phyloP scores from a whole-genome alignment of 2,797 vertebrate genomes.

The Phrynocephalus vlangalii region DNA sequence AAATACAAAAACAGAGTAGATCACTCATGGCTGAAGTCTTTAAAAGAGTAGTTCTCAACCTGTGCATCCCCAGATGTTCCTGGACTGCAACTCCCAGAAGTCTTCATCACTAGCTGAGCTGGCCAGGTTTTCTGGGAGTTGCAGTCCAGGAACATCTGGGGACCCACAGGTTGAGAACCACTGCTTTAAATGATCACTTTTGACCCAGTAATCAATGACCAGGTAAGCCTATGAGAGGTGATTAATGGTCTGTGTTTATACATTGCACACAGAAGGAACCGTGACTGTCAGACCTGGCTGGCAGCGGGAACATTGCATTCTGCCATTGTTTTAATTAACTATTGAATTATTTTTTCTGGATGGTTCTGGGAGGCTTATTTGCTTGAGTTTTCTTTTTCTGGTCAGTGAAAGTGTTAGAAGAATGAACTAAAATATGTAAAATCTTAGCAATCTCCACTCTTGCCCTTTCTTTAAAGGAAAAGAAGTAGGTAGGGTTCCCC shows the following conservation, averaged over 20 bases:
- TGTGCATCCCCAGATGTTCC: too few relatives aligned
- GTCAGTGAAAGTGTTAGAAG: background rate
- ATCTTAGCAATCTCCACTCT: conserved; percentile 16
- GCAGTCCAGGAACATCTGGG: too few relatives aligned
- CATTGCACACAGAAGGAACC: fast-evolving
- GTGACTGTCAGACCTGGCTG: background rate
- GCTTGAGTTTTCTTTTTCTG: background rate
- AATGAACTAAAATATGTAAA: conserved; percentile 6
- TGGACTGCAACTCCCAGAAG: too few relatives aligned
- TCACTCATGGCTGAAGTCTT: background rate
- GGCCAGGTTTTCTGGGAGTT: too few relatives aligned
- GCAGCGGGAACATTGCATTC: background rate
- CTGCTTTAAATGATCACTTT: conserved; percentile 7
- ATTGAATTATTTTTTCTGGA: conserved; percentile 37
- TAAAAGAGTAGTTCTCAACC: background rate
- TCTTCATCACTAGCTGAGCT: too few relatives aligned
- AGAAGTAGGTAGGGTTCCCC: background rate
- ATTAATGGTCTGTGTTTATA: background rate
- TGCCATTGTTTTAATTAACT: background rate
- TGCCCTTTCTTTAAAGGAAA: background rate
- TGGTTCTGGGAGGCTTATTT: conserved; percentile 24
- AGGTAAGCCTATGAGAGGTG: background rate
- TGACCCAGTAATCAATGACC: background rate
- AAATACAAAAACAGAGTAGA: background rate
- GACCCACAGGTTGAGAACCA: too few relatives aligned